A percentile compares a stretch with the other conserved stretches of the same genome.
phyloP scores from a whole-genome alignment of 2,797 vertebrate genomes.

The Danio jaintianensis region DNA sequence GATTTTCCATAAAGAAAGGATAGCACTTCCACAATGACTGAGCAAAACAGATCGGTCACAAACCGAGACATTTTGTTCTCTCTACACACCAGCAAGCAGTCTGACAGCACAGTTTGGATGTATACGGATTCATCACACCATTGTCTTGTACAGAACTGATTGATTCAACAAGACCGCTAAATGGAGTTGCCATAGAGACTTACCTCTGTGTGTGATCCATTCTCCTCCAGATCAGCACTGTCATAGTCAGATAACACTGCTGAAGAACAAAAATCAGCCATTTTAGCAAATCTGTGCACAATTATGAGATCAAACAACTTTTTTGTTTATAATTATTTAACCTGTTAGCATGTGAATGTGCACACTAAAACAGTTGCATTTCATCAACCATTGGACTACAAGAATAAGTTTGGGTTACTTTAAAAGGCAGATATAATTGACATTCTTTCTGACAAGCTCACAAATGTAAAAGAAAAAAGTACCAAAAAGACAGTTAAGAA shows the following conservation, averaged over 20 bases:
- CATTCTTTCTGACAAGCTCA: no score
- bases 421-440: background rate
- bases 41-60: background rate
- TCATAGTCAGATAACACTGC: conserved; percentile 97
- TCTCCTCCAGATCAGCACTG: conserved; percentile 89
- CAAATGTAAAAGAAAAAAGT: background rate
- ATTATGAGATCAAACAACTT: conserved; percentile 11
- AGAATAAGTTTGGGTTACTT: background rate
- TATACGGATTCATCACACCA: background rate
- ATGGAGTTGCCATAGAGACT: conserved; percentile 57
- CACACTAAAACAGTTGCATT: background rate
- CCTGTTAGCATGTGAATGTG: background rate
- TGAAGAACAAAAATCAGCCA: conserved; percentile 64
- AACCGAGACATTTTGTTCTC: background rate
- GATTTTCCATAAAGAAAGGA: background rate
- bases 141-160: conserved; percentile 13
- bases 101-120: background rate
- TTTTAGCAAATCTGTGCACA: conserved; percentile 1
- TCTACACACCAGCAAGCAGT: background rate
- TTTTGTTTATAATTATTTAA: background rate
- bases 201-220: conserved; percentile 89
- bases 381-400: background rate
- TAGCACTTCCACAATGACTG: background rate
- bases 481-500: background rate
- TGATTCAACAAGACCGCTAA: conserved; percentile 34